Base-by-base conservation (phyloP, 1,140 invertebrate species). In the Caenorhabditis elegans region DNA sequence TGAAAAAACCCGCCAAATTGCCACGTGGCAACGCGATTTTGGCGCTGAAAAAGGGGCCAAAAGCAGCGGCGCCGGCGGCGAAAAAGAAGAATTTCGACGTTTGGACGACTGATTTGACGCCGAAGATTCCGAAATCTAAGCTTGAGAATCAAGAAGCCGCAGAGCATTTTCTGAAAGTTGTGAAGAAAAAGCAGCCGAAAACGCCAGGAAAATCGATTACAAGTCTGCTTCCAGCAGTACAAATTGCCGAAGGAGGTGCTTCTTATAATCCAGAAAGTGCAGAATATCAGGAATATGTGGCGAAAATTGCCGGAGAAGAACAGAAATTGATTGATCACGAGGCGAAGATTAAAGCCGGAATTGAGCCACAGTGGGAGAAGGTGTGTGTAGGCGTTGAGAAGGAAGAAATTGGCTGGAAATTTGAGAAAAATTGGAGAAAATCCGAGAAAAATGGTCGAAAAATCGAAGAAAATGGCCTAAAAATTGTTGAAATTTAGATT, bases 151-250 rank as follows among this genome's bases (percentile, higher is more conserved):
- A 28, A 39, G 49, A 76, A 24, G 79, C 82, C 13, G 79, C 24
- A 4, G 82, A 84, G 24, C 82, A 84, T 24, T 75, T 51, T 60
- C 22, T 84, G 47, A 75, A 65, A 15, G 19, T 46, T 36, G 48
- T 78, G 22, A 84, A 84, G 70, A 82, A 84, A 77, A 84, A 84
- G 46, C 36, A 53, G 17, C 82, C 82, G 17, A 82, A 82, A 22
- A 70, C 36, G 13, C 78, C 78, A 15, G 49, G 65, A 77, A 82
- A 70, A 24, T 39, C 60, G 17, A 70, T 78, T 26, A 51, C 82
- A 10, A 77, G 65, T 19, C 46, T 84, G 26, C 79, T 84, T 13
- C 82, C 60, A 15, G 79, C 79, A 19, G 82, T 84, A 10, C 31
- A 47, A 22, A 11, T 82, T 17, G 53, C 82, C 17, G 31, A 65